Conservation (phyloP, 2,113 vertebrate genomes). For the Ondatra zibethicus region DNA sequence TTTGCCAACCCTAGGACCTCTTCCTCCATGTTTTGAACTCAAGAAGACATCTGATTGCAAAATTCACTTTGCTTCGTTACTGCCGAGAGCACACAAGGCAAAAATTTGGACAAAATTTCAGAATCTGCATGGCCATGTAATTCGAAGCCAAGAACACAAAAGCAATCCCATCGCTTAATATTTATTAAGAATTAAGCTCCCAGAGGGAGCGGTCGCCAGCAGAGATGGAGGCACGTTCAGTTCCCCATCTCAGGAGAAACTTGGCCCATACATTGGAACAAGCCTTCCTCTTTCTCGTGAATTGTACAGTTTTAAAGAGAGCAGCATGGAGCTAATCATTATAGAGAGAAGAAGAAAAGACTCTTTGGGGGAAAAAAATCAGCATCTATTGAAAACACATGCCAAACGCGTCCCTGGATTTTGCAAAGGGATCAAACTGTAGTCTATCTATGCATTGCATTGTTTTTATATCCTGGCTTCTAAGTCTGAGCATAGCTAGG, state of each 20-base stretch:
- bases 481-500: constrained; percentile 22
- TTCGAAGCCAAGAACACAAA: constrained; percentile 63
- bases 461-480: constrained; percentile 1
- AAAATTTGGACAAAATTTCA: constrained; percentile 31
- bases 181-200: constrained; percentile 62
- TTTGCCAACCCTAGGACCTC: constrained; percentile 33
- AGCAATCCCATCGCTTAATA: constrained; percentile 35
- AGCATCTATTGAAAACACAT: constrained; percentile 50
- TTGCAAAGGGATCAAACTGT: not conserved
- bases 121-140: not conserved
- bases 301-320: constrained; percentile 65
- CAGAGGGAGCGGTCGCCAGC: not conserved
- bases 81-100: constrained; percentile 47
- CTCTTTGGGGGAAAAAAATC: not conserved
- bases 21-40: constrained; percentile 44
- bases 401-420: not conserved
- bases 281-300: constrained; percentile 23
- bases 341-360: constrained; percentile 26
- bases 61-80: constrained; percentile 46
- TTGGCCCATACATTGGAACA: constrained; percentile 1
- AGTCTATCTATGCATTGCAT: not conserved
- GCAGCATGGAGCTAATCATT: constrained; percentile 33
- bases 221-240: not conserved
- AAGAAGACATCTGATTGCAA: constrained; percentile 51
- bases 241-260: constrained; percentile 39